phyloP scores from a whole-genome alignment of 1,140 invertebrate species.

The Heliconius congener region DNA sequence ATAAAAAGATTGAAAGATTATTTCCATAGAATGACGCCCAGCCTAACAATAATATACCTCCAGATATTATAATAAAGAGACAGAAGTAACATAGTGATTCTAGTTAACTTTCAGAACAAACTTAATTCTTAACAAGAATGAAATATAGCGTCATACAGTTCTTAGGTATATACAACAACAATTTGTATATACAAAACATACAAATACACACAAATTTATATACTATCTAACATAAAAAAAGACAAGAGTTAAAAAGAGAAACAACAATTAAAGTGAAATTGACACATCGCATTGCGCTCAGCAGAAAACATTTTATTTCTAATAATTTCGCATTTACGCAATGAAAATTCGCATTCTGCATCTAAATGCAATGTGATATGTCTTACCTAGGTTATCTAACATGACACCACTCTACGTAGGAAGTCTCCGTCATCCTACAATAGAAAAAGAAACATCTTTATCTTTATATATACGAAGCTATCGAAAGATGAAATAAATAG shows the following conservation, averaged over 20 bases:
- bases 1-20: not conserved
- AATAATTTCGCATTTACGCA: slow-evolving; percentile 50
- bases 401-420: not conserved
- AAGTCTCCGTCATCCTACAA: slow-evolving; percentile 31
- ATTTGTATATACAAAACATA: too few relatives aligned
- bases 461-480: slow-evolving; percentile 16
- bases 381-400: slow-evolving; percentile 40
- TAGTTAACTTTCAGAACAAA: too few relatives aligned
- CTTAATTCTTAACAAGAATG: too few relatives aligned
- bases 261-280: not conserved
- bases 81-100: too few relatives aligned
- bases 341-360: slow-evolving; percentile 42
- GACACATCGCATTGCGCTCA: slow-evolving; percentile 69
- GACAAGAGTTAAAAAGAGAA: not conserved
- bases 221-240: not conserved
- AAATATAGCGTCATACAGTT: too few relatives aligned
- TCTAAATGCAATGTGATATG: slow-evolving; percentile 61
- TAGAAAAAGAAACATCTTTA: slow-evolving; percentile 27
- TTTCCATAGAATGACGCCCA: not conserved
- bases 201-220: not conserved
- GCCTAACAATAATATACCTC: not conserved
- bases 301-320: slow-evolving; percentile 33
- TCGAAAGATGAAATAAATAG: slow-evolving; percentile 10
- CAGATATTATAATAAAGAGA: too few relatives aligned
- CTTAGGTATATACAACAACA: too few relatives aligned